Percentiles rank a stretch among this genome's conserved stretches.
Conservation (phyloP, 2,113 vertebrate species). For the Girardinichthys multiradiatus region DNA sequence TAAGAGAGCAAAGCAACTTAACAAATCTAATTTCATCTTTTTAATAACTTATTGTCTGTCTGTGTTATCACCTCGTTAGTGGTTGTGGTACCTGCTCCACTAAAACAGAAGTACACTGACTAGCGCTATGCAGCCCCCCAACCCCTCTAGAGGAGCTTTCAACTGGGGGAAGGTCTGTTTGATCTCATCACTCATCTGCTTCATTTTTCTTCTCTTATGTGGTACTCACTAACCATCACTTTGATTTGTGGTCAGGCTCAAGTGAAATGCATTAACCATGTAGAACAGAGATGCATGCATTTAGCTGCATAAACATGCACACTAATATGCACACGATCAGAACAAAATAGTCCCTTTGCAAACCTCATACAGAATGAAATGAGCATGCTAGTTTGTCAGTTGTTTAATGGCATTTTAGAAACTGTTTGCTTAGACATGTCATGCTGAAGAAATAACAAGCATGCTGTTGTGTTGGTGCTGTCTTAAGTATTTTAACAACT, state of each 20-base stretch:
- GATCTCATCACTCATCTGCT: constrained; percentile 70
- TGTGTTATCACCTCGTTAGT: constrained; percentile 62
- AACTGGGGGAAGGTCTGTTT: constrained; percentile 57
- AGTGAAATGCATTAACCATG: constrained; percentile 70
- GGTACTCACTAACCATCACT: constrained; percentile 68
- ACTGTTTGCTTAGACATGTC: constrained; percentile 33
- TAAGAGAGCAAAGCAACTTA: constrained; percentile 17
- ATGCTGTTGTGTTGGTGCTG: constrained; percentile 4
- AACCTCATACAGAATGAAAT: constrained; percentile 54
- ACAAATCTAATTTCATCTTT: constrained; percentile 19
- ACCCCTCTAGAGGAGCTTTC: constrained; percentile 50
- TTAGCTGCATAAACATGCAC: constrained; percentile 43
- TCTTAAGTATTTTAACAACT: constrained; percentile 32
- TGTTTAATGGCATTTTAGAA: constrained; percentile 44
- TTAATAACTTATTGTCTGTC: constrained; percentile 39
- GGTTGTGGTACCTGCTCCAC: constrained; percentile 24
- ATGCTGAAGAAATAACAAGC: constrained; percentile 33
- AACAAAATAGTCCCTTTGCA: constrained; percentile 50
- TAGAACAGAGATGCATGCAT: constrained; percentile 45
- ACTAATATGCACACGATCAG: constrained; percentile 33
- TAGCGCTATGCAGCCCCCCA: constrained; percentile 28
- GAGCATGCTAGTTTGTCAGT: constrained; percentile 32
- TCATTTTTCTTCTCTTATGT: constrained; percentile 70
- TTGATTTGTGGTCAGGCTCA: constrained; percentile 75
- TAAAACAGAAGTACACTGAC: constrained; percentile 48